Evolutionary conservation across 2,888 invertebrate species (phyloP), one percentile per base, ranked within the genome.

Genomic region (Agriotes lineatus): DNA sequence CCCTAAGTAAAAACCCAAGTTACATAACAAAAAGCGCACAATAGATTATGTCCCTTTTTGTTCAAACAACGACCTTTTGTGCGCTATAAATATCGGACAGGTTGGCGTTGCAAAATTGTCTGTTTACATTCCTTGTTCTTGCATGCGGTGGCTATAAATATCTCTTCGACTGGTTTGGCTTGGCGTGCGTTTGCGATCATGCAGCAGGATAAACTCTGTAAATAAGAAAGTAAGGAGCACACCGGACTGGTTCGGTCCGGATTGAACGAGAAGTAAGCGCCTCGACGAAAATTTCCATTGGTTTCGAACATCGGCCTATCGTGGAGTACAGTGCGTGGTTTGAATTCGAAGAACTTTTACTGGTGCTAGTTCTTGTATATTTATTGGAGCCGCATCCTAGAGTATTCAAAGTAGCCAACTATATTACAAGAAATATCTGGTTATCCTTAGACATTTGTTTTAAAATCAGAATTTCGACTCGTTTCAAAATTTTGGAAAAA

Each of bases 181-280:
- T 64, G 39, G n/a, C 50, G 45, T 64, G 64, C 57, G 45, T 64
- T 63, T 58, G 19, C 35, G 45, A 57, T 57, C 45, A 45, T 33
- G 52, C 52, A 50, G 54, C 44, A 52, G 44, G 60, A 66, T 54
- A 50, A 42, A 60, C 66, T 60, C 56, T 44, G 50, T 33, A 66
- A 66, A 66, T 65, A 60, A 52, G 52, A 65, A 65, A 65, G 58
- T 58, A 57, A 65, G 50, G 48, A 65, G 57, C 42, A 64, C 57
- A 64, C 25, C 35, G 19, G 25, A 64, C 66, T 60, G 66, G 66
- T 66, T 66, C 30, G 19, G 50, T 59, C 59, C 66, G 66, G 66
- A 66, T 66, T 60, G 25, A 52, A 66, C 66, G 14, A 44, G 66
- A 57, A 48, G 14, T 64, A 57, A 48, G 45, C 64, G 58, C 48